These are phyloP conservation scores for Fabriciana adippe DNA, from an alignment of 2,888 invertebrate genomes.

Conservation along the genomic window DNA sequence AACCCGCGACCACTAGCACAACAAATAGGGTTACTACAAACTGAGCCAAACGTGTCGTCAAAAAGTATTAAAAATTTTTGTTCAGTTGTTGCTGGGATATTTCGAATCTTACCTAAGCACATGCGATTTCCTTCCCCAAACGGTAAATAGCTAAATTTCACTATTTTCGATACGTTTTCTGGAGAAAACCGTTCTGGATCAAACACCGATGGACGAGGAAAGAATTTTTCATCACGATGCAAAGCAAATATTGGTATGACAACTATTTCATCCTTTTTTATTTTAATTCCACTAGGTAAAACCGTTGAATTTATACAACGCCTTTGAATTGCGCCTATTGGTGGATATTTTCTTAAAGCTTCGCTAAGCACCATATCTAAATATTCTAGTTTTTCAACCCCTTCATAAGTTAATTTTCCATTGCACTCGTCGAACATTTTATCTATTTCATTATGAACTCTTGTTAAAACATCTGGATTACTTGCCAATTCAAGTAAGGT, in stretches of 20 bases:
- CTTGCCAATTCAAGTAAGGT: slow-evolving; percentile 57
- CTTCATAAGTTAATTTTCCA: slow-evolving; percentile 55
- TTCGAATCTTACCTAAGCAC: slow-evolving; percentile 66
- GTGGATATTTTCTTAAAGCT: slow-evolving; percentile 68
- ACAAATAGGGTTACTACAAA: too few relatives aligned
- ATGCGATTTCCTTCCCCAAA: slow-evolving; percentile 78
- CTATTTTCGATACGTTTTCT: slow-evolving; percentile 45
- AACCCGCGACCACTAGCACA: too few relatives aligned
- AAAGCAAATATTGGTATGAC: slow-evolving; percentile 44
- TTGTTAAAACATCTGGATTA: slow-evolving; percentile 56
- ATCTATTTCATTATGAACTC: slow-evolving; percentile 55
- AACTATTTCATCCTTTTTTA: slow-evolving; percentile 47
- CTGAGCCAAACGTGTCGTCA: too few relatives aligned
- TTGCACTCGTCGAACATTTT: slow-evolving; percentile 48
- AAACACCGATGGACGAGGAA: slow-evolving; percentile 46
- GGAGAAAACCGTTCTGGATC: slow-evolving; percentile 49
- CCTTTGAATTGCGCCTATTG: slow-evolving; percentile 59
- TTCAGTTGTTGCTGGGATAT: background rate
- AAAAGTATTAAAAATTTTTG: background rate
- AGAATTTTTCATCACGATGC: slow-evolving; percentile 61
- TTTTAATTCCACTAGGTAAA: slow-evolving; percentile 50
- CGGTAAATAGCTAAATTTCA: slow-evolving; percentile 66
- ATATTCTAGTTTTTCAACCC: slow-evolving; percentile 56
- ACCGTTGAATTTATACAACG: slow-evolving; percentile 53
- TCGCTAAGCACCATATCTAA: slow-evolving; percentile 64